phyloP scores from a whole-genome alignment of 2,113 vertebrate genomes.

The Grammomys dolichurus region DNA sequence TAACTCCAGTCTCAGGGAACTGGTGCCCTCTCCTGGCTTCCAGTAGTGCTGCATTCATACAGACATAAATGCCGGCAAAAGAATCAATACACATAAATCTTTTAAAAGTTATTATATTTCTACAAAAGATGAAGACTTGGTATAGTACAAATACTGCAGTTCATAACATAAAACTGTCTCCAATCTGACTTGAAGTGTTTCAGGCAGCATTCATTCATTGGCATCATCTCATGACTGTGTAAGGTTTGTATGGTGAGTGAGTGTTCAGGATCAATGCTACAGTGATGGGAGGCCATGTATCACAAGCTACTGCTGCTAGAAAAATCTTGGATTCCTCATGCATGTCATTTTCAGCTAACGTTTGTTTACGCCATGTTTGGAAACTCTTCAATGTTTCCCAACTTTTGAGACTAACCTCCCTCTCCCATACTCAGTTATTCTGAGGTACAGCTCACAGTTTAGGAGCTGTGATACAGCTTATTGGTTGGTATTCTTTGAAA shows the following conservation, averaged over 20 bases:
- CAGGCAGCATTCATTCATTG: too few species aligned
- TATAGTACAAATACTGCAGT: not conserved
- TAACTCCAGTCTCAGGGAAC: not conserved
- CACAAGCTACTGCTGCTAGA: not conserved
- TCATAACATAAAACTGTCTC: not conserved
- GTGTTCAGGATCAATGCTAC: not conserved
- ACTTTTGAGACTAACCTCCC: not conserved
- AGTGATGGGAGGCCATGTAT: too few species aligned
- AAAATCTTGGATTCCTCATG: too few species aligned
- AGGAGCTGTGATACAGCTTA: not conserved
- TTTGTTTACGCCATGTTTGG: not conserved
- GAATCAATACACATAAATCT: not conserved
- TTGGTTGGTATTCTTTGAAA: not conserved
- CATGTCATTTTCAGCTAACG: not conserved
- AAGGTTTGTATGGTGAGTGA: too few species aligned
- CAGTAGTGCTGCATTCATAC: not conserved
- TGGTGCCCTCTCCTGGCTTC: not conserved
- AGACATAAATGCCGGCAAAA: not conserved
- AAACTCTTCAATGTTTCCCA: not conserved
- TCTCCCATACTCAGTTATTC: not conserved
- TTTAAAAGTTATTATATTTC: not conserved
- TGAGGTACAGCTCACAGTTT: not conserved
- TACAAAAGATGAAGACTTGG: not conserved
- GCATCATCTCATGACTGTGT: too few species aligned
- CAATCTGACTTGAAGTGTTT: not conserved